Conservation (phyloP, 2,113 vertebrate genomes). For the Andinoacara biseriatus region DNA sequence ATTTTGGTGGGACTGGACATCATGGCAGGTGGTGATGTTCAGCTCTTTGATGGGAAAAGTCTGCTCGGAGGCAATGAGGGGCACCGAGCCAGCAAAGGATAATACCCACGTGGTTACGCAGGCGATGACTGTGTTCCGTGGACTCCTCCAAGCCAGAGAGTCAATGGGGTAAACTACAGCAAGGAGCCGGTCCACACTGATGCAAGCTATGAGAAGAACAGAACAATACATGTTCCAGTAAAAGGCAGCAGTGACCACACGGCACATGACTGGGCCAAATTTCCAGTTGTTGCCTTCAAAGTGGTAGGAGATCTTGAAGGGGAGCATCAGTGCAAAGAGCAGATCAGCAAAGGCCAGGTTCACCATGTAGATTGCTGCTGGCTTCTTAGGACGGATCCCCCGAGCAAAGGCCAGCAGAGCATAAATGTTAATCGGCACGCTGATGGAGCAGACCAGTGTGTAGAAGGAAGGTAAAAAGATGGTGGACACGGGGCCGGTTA, state of each 20-base stretch:
- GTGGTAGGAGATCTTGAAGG: conserved; percentile 90
- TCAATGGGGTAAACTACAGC: conserved; percentile 93
- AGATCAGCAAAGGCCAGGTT: conserved; percentile 89
- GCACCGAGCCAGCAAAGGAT: conserved; percentile 81
- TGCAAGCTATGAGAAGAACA: conserved; percentile 82
- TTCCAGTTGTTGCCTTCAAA: conserved; percentile 90
- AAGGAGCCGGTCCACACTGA: conserved; percentile 90
- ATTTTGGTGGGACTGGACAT: no score
- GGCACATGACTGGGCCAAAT: conserved; percentile 86
- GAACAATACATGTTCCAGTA: not conserved
- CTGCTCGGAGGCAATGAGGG: conserved; percentile 77
- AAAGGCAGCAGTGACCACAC: not conserved
- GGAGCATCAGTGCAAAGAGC: conserved; percentile 87
- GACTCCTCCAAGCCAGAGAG: conserved; percentile 87
- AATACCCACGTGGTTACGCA: conserved; percentile 86
- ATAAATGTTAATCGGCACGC: conserved; percentile 85
- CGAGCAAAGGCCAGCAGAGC: conserved; percentile 84
- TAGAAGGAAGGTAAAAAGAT: conserved; percentile 89
- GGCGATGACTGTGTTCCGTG: conserved; percentile 68
- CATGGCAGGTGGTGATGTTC: no score
- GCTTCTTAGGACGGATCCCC: conserved; percentile 87
- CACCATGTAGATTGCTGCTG: conserved; percentile 91
- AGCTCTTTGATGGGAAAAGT: no score
- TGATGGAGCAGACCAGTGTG: conserved; percentile 81
- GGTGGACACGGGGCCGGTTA: conserved; percentile 82